Conservation (phyloP, 2,113 vertebrate species). For the Prunella himalayana region DNA sequence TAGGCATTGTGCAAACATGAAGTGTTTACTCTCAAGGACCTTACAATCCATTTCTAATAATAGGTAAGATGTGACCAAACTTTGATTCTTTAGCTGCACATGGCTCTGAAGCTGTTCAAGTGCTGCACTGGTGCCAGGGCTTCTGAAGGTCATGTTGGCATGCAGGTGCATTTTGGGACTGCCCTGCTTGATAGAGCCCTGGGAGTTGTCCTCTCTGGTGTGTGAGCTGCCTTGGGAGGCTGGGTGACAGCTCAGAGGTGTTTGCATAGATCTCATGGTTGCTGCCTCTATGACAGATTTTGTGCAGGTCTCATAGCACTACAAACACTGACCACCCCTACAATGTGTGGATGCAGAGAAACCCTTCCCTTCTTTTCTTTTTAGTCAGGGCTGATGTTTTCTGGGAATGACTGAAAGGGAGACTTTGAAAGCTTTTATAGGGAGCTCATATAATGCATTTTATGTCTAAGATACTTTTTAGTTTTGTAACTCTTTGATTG, state of each 20-base stretch:
- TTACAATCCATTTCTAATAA: not conserved
- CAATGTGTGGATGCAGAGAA: not conserved
- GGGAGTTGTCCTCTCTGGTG: accelerated
- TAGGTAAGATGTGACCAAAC: not conserved
- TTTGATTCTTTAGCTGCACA: slow-evolving; percentile 17
- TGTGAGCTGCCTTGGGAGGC: not conserved
- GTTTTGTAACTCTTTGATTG: not conserved
- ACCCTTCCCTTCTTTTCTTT: not conserved
- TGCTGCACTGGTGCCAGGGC: not conserved
- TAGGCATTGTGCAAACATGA: not conserved
- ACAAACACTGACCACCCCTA: not conserved
- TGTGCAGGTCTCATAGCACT: not conserved
- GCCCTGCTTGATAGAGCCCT: not conserved
- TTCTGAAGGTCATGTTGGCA: not conserved
- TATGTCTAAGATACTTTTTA: not conserved
- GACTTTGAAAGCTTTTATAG: not conserved
- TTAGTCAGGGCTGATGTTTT: not conserved
- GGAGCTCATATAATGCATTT: not conserved
- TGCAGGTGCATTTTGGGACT: not conserved
- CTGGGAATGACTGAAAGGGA: not conserved
- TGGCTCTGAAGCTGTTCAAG: slow-evolving; percentile 14
- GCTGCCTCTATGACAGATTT: not conserved
- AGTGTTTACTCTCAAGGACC: not conserved
- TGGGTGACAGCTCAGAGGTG: not conserved
- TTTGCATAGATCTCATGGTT: not conserved